phyloP scores from a whole-genome alignment of 2,113 vertebrate genomes.

The Grallaria varia region DNA sequence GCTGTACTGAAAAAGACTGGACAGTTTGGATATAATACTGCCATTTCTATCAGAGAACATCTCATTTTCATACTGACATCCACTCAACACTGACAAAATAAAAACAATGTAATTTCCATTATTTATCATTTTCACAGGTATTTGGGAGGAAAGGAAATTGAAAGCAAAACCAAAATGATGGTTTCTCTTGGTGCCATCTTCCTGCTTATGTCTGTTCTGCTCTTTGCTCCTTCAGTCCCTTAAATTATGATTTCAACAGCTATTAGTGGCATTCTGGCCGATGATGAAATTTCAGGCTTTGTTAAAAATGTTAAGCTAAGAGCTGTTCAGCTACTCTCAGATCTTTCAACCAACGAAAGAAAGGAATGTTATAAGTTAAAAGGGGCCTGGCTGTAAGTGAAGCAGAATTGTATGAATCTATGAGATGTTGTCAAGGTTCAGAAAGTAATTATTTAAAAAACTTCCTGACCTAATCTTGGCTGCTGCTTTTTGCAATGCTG shows the following conservation, averaged over 20 bases:
- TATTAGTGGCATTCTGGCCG: background rate
- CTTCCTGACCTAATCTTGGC: slow-evolving; percentile 46
- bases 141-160: background rate
- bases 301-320: background rate
- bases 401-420: slow-evolving; percentile 51
- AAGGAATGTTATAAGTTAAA: background rate
- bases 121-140: background rate
- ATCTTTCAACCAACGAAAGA: background rate
- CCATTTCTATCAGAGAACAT: background rate
- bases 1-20: background rate
- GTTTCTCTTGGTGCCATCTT: background rate
- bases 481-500: slow-evolving; percentile 51
- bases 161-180: background rate
- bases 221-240: slow-evolving; percentile 18
- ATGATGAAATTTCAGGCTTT: background rate
- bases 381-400: slow-evolving; percentile 48
- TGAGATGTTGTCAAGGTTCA: background rate
- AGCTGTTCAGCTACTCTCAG: background rate
- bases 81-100: background rate
- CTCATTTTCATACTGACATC: background rate
- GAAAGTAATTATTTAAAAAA: slow-evolving; percentile 16
- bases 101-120: background rate
- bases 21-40: background rate
- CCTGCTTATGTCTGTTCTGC: background rate
- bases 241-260: background rate